Evolutionary conservation across 1,140 invertebrate species (phyloP), one percentile per base, ranked within the genome.

Genomic region (Diuraphis noxia): DNA sequence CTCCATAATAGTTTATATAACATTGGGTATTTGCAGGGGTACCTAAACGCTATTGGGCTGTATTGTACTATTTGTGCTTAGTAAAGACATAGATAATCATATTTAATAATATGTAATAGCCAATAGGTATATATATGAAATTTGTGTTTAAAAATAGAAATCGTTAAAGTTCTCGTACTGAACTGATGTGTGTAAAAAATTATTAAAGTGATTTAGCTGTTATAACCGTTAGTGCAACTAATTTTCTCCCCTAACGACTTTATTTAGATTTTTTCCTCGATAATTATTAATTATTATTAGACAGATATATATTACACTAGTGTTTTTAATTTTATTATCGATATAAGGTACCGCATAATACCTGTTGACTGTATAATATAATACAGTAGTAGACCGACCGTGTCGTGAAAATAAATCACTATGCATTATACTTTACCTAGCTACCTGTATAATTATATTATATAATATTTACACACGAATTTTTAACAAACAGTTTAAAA

Each of bases 401-500:
- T 34, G 56, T 34, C 30, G n/a, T 72, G 56, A 72, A 72, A 72
- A 72, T 72, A 72, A 72, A 72, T n/a, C 56, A 34, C 9, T 84
- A 84, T 41, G 25, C 40, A 41, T 43, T 43, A n/a, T 41, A 38
- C 46, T n/a, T 43, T 85, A 84, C 30, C 40, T n/a, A 84, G 13
- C 40, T n/a, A 21, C 41, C 81, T 41, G 30, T 85, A 85, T 43
- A 85, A 85, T 85, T 85, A 85, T n/a, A 41, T 43, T 85, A 85
- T n/a, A 41, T 43, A 43, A 43, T 85, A n/a, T 85, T 85, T 85
- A 85, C 82, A 41, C 82, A 43, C n/a, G 41, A 85, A 30, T 43
- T 43, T 85, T 85, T 85, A 85, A 85, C 82, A 41, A 82, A 40
- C 81, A n/a, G 40, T 85, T 43, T 85, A 43, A 43, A 84, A 85